Evolutionary conservation across 2,888 invertebrate species (phyloP).

Genomic region (Aradus depressus): DNA sequence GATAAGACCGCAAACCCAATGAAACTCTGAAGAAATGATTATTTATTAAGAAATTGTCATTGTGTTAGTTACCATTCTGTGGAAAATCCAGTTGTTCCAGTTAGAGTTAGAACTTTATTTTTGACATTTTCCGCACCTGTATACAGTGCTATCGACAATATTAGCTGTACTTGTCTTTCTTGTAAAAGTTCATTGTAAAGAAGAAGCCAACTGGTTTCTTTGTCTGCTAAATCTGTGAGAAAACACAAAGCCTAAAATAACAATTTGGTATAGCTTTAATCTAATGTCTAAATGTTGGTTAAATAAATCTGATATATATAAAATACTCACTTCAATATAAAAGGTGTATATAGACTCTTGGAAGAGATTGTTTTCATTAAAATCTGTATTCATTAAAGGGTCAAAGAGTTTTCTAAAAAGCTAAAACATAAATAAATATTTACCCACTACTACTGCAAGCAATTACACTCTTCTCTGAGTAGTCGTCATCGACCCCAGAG

Average conservation of each 20-base stretch:
- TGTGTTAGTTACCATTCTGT: slow-evolving; percentile 35
- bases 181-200: slow-evolving; percentile 39
- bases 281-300: slow-evolving; percentile 14
- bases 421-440: slow-evolving; percentile 12
- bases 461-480: too few species aligned
- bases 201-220: slow-evolving; percentile 40
- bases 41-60: neutral
- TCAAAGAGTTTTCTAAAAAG: slow-evolving; percentile 17
- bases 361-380: slow-evolving; percentile 26
- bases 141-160: slow-evolving; percentile 42
- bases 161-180: slow-evolving; percentile 34
- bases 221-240: slow-evolving; percentile 40
- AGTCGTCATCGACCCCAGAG: too few species aligned
- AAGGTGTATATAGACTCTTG: slow-evolving; percentile 24
- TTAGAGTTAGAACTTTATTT: slow-evolving; percentile 38
- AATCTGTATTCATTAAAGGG: slow-evolving; percentile 12
- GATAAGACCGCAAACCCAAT: too few species aligned
- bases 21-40: neutral
- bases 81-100: slow-evolving; percentile 37
- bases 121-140: slow-evolving; percentile 38
- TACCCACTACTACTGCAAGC: too few species aligned
- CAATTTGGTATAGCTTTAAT: neutral
- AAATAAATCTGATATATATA: neutral
- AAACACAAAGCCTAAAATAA: slow-evolving; percentile 42
- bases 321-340: slow-evolving; percentile 23